Evolutionary conservation across 2,888 invertebrate genomes (phyloP).

Genomic region (Erebia aethiops): DNA sequence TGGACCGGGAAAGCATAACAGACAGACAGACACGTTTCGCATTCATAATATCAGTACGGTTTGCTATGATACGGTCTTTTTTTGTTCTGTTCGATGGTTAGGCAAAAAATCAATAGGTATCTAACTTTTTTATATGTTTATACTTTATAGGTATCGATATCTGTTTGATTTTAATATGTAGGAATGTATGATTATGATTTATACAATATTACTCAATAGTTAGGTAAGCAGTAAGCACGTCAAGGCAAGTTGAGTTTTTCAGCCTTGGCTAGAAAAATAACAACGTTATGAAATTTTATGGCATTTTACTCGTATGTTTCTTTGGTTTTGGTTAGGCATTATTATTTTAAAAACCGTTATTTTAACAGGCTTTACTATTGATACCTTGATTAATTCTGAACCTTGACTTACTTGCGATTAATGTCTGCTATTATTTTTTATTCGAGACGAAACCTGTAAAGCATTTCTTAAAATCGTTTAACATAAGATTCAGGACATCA

Average conservation of each 20-base stretch:
- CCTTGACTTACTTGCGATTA: not conserved
- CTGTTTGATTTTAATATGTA: not conserved
- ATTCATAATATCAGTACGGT: too few relatives aligned
- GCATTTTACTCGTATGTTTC: not conserved
- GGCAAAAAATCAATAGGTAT: not conserved
- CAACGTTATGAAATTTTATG: not conserved
- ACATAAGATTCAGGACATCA: too few relatives aligned
- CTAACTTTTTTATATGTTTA: not conserved
- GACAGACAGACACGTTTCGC: too few relatives aligned
- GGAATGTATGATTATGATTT: not conserved
- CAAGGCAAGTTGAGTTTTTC: not conserved
- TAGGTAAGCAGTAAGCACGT: not conserved
- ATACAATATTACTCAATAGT: not conserved
- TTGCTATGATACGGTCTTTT: too few relatives aligned
- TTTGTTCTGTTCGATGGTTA: not conserved
- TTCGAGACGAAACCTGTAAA: too few relatives aligned
- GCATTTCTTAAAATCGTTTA: too few relatives aligned
- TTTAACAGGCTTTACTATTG: not conserved
- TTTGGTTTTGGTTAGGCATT: not conserved
- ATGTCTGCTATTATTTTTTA: not conserved
- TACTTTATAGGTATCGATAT: not conserved
- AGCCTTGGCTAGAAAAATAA: constrained; percentile 11
- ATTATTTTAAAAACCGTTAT: not conserved
- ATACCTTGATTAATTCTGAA: not conserved
- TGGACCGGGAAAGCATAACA: too few relatives aligned